Evolutionary conservation across 2,888 invertebrate genomes (phyloP).

Genomic region (Hetaerina titia): DNA sequence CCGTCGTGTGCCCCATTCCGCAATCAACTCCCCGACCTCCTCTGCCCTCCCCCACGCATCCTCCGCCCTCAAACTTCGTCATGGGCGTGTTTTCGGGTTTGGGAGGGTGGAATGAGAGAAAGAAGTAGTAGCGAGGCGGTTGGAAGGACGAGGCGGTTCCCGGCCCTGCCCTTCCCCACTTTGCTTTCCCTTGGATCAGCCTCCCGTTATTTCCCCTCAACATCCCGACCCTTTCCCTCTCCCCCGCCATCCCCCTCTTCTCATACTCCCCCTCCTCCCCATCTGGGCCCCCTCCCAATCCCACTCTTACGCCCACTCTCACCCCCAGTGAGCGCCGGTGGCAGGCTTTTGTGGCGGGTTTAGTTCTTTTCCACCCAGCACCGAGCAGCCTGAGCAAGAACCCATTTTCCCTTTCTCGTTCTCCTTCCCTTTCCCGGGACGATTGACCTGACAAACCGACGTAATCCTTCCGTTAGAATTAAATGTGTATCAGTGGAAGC

Average conservation of each 20-base stretch:
- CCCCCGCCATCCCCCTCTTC: background rate
- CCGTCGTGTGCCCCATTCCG: too few species aligned
- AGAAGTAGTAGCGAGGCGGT: background rate
- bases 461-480: too few species aligned
- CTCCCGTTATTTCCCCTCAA: background rate
- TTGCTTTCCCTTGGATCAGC: slow-evolving; percentile 27
- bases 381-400: background rate
- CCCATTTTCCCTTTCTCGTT: background rate
- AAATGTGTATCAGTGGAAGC: too few species aligned
- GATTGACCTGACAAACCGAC: background rate
- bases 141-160: background rate
- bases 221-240: background rate
- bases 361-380: background rate
- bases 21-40: background rate
- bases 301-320: background rate
- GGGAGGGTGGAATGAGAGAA: background rate
- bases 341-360: background rate
- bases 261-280: background rate
- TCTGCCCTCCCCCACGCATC: background rate
- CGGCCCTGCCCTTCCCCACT: slow-evolving; percentile 50
- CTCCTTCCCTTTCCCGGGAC: slow-evolving; percentile 6
- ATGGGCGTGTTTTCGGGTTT: background rate
- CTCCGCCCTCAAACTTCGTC: background rate
- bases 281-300: background rate
- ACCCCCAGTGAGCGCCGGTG: background rate